Base-by-base conservation (phyloP, 1,140 invertebrate genomes). In the Drosophila arizonae region DNA sequence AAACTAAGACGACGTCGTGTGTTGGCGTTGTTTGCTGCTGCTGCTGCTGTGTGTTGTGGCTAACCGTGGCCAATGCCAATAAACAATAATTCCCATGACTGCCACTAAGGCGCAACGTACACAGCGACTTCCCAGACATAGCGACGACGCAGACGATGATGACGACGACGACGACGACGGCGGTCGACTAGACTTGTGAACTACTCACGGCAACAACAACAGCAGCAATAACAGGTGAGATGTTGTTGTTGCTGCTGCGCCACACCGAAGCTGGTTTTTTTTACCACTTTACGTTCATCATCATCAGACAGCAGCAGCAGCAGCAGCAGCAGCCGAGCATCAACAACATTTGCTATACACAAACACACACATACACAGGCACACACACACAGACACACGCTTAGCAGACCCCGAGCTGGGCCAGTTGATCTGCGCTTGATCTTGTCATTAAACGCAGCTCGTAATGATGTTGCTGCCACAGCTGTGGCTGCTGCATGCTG, bases 11-110 rank as follows among this genome's bases (percentile, higher is more conserved):
- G 43, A 33, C 26, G 57, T 33, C 28, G 43, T 33, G 26, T 48
- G 41, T 55, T 65, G 61, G 68, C 56, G 63, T 33, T 55, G 24
- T 21, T 33, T 46, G 55, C 24, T 54, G 57, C 6, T 56, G 56
- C 9, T 77, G 71, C 58, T 76, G 70, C 21, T 30, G 63, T 72
- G 56, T 72, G 62, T 65, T 79, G 80, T 84, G 80, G 69, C 66
- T 63, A 76, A 73, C 79, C 72, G 72, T 87, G 84, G 84, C 76
- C 79, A 82, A 87, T 87, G 79, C 84, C 84, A 84, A 88, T 88
- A 88, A 88, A 88, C 85, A 88, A 88, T 88, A 88, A 88, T 88
- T 88, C 84, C 84, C 84, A 88, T 88, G 84, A 88, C 84, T 88
- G 84, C 84, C 84, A 88, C 76, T 75, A 71, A 76, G 76, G 79